Evolutionary conservation across 2,113 vertebrate genomes (phyloP).

Genomic region (Quiscalus mexicanus): DNA sequence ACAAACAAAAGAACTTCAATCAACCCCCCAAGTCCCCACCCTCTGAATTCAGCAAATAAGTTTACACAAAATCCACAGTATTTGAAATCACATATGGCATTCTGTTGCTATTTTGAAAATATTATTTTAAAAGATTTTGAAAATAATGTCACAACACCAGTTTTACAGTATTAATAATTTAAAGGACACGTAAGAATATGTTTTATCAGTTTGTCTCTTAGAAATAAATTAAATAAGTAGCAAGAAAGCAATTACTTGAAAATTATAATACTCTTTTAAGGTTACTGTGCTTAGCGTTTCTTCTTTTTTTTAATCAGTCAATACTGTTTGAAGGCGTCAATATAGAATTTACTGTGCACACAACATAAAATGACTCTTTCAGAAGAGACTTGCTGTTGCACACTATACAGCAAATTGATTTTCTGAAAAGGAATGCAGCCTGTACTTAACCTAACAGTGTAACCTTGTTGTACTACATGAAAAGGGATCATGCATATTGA

Average conservation of each 20-base stretch:
- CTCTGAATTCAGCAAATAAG: not conserved
- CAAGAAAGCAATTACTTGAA: slow-evolving; percentile 35
- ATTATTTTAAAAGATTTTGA: not conserved
- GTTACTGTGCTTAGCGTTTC: slow-evolving; percentile 49
- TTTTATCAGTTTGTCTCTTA: slow-evolving; percentile 14
- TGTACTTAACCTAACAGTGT: slow-evolving; percentile 96
- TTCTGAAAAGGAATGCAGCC: slow-evolving; percentile 92
- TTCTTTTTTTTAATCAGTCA: slow-evolving; percentile 80
- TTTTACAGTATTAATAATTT: slow-evolving; percentile 22
- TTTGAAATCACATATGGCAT: not conserved
- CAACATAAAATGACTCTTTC: slow-evolving; percentile 86
- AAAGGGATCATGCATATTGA: slow-evolving; percentile 94
- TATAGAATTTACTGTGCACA: slow-evolving; percentile 78
- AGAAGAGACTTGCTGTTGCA: slow-evolving; percentile 77
- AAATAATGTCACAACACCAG: not conserved
- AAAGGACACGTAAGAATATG: not conserved
- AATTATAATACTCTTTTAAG: slow-evolving; percentile 40
- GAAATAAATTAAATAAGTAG: slow-evolving; percentile 48
- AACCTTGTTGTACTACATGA: slow-evolving; percentile 92
- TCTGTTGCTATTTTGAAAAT: slow-evolving; percentile 1
- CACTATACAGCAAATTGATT: slow-evolving; percentile 91
- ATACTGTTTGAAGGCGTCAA: slow-evolving; percentile 85
- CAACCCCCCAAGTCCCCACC: not conserved
- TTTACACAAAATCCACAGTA: not conserved
- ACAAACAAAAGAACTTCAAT: not conserved